A percentile compares a stretch with the other conserved stretches of the same genome.
Conservation (phyloP, 1,140 invertebrate genomes). For the Macrobrachium nipponense region DNA sequence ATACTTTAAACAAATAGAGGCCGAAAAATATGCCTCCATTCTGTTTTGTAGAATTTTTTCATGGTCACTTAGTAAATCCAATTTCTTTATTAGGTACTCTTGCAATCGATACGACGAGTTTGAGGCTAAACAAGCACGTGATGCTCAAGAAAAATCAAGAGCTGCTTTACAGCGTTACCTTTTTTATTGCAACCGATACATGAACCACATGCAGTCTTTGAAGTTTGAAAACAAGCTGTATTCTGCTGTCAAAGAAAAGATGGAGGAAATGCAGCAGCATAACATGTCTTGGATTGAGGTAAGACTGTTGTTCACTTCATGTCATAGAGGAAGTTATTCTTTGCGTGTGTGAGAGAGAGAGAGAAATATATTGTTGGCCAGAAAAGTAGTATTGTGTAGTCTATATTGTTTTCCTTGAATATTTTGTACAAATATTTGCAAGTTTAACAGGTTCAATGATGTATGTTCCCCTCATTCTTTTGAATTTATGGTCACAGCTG, state of each 20-base stretch:
- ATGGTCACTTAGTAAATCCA: background rate
- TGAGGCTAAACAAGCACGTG: slow-evolving; percentile 93
- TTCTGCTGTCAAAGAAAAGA: slow-evolving; percentile 94
- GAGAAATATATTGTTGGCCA: no score
- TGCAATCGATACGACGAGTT: slow-evolving; percentile 98
- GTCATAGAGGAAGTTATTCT: no score
- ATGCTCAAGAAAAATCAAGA: slow-evolving; percentile 94
- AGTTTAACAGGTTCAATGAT: no score
- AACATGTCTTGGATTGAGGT: slow-evolving; percentile 99
- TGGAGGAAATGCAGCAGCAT: slow-evolving; percentile 99
- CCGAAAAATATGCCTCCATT: no score
- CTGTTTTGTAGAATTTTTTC: no score
- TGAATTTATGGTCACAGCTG: no score
- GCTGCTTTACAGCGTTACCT: slow-evolving; percentile 93
- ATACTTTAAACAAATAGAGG: no score
- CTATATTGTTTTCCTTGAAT: no score
- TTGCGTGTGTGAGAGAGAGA: no score
- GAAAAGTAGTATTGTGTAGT: no score
- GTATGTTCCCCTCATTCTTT: no score
- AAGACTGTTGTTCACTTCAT: slow-evolving; percentile 66
- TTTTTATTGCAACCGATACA: slow-evolving; percentile 99
- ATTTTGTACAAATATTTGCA: no score
- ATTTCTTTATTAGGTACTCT: slow-evolving; percentile 79
- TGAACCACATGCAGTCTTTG: slow-evolving; percentile 99
- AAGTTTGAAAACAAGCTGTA: slow-evolving; percentile 98